phyloP scores from a whole-genome alignment of 2,888 invertebrate genomes.

The Cordilura impudica region DNA sequence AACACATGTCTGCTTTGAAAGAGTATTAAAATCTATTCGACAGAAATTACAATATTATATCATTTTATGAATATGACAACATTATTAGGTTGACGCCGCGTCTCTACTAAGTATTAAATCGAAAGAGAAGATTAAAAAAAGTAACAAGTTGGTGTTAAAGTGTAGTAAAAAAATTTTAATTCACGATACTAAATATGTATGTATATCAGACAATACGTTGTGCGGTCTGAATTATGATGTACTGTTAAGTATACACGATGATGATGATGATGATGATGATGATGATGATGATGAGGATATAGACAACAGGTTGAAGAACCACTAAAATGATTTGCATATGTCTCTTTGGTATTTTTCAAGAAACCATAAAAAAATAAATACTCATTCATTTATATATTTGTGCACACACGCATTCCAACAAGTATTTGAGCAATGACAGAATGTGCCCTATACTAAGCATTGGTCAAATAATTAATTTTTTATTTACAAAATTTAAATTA shows the following conservation, averaged over 20 bases:
- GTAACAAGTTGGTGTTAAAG: not conserved
- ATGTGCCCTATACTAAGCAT: no score
- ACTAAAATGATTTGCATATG: conserved; percentile 13
- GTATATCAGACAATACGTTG: not conserved
- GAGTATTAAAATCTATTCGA: conserved; percentile 32
- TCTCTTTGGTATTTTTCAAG: conserved; percentile 3
- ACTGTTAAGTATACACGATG: not conserved
- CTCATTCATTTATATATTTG: not conserved
- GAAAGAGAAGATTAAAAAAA: not conserved
- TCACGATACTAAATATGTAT: not conserved
- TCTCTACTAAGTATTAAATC: conserved; percentile 1
- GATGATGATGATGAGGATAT: not conserved
- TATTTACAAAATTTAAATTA: no score
- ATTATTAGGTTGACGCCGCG: conserved; percentile 25
- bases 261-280: not conserved
- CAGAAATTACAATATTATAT: conserved; percentile 28
- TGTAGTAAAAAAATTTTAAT: not conserved
- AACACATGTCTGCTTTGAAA: not conserved
- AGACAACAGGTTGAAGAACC: conserved; percentile 27
- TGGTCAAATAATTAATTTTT: no score
- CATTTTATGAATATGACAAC: conserved; percentile 3
- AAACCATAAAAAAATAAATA: not conserved
- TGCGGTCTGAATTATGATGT: not conserved
- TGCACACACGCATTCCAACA: no score
- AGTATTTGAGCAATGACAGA: no score